A percentile compares a stretch with the other conserved stretches of the same genome.
phyloP scores from a whole-genome alignment of 2,113 vertebrate species.

The Heteronetta atricapilla region DNA sequence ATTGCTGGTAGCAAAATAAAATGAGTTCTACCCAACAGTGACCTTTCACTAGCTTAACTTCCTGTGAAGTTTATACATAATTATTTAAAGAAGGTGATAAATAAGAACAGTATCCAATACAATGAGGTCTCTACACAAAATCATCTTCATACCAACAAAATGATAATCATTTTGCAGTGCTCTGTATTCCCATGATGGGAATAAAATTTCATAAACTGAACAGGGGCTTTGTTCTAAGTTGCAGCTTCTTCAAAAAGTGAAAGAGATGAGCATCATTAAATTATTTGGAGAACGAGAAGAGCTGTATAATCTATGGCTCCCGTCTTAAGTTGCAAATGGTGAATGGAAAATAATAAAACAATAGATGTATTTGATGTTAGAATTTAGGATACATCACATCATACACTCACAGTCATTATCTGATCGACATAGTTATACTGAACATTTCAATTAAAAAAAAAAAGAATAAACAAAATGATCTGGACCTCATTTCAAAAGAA shows the following conservation, averaged over 20 bases:
- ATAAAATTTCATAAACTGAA: background rate
- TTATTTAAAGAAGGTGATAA: conserved; percentile 3
- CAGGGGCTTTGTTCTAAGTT: background rate
- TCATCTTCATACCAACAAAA: background rate
- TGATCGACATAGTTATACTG: background rate
- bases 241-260: background rate
- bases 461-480: background rate
- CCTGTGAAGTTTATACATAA: background rate
- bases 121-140: background rate
- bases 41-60: background rate
- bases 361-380: background rate
- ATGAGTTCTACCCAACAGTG: background rate
- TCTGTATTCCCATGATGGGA: background rate
- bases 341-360: background rate
- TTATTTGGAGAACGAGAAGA: background rate
- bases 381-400: background rate
- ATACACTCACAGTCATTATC: background rate
- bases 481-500: background rate
- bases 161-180: background rate
- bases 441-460: background rate
- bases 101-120: background rate
- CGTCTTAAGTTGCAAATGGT: background rate
- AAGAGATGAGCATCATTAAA: background rate
- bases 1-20: background rate
- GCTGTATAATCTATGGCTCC: background rate